Evolutionary conservation across 2,888 invertebrate species (phyloP).

Genomic region (Athripsodes cinereus): DNA sequence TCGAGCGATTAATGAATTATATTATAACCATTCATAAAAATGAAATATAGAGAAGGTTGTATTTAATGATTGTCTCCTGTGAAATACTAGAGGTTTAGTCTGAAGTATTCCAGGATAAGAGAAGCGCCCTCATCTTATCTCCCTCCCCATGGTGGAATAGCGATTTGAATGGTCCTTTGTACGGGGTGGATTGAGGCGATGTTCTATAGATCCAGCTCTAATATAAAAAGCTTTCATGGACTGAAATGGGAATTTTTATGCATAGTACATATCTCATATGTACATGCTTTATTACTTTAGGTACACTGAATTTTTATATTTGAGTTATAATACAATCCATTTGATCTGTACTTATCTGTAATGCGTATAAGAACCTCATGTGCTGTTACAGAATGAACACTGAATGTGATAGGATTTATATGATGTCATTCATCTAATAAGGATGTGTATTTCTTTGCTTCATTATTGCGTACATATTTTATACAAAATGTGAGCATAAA

Average conservation of each 20-base stretch:
- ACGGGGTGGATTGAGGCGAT: slow-evolving; percentile 2
- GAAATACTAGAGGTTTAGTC: slow-evolving; percentile 3
- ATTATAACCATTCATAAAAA: too few relatives aligned
- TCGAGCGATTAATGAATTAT: too few relatives aligned
- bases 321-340: background rate
- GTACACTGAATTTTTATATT: background rate
- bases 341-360: too few relatives aligned
- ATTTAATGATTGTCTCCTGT: slow-evolving; percentile 7
- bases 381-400: background rate
- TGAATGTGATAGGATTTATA: background rate
- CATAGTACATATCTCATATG: slow-evolving; percentile 9
- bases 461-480: background rate
- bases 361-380: too few relatives aligned
- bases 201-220: slow-evolving; percentile 17
- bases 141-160: background rate
- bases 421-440: background rate
- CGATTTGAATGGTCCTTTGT: slow-evolving; percentile 19
- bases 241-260: slow-evolving; percentile 21
- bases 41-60: too few relatives aligned
- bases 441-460: background rate
- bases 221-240: slow-evolving; percentile 21
- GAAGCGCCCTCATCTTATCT: slow-evolving; percentile 6
- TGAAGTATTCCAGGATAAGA: slow-evolving; percentile 18
- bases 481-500: background rate
- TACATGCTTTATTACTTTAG: slow-evolving; percentile 9